Percentiles rank a stretch among this genome's conserved stretches.
These are phyloP conservation scores for Clusia tigrina DNA, from an alignment of 2,888 invertebrate species.

Conservation along the genomic window DNA sequence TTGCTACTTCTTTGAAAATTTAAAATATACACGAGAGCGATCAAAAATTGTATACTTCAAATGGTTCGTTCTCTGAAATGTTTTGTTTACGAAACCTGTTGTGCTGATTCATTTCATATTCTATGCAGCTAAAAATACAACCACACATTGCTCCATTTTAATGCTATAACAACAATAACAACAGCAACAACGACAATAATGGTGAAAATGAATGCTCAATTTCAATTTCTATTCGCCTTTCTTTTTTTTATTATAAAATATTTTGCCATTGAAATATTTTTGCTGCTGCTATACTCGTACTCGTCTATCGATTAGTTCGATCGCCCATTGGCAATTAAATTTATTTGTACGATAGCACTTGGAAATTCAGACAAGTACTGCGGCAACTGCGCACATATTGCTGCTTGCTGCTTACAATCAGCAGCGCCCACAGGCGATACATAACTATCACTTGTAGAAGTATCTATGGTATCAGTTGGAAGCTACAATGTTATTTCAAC, in stretches of 20 bases:
- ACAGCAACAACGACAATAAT: no score
- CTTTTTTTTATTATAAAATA: neutral
- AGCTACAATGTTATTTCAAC: no score
- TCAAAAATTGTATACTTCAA: neutral
- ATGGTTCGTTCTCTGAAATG: neutral
- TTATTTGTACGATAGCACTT: no score
- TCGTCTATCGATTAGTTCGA: no score
- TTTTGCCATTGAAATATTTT: slow-evolving; percentile 8
- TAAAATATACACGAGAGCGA: no score
- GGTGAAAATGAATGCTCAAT: neutral
- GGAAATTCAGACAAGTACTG: no score
- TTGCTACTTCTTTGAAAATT: no score
- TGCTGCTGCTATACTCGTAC: neutral
- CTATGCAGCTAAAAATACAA: neutral
- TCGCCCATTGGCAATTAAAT: slow-evolving; percentile 1
- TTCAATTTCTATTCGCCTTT: neutral
- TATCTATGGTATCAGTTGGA: no score
- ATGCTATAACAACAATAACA: neutral
- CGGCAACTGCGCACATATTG: no score
- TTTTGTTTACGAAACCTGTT: slow-evolving; percentile 5
- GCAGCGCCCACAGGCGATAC: no score
- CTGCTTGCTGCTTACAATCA: no score
- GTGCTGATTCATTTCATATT: neutral
- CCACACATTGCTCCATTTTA: slow-evolving; percentile 2
- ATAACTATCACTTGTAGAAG: no score